Evolutionary conservation across 2,888 invertebrate species (phyloP), one percentile per base, ranked within the genome.

Genomic region (Cecidostiba fungosa): DNA sequence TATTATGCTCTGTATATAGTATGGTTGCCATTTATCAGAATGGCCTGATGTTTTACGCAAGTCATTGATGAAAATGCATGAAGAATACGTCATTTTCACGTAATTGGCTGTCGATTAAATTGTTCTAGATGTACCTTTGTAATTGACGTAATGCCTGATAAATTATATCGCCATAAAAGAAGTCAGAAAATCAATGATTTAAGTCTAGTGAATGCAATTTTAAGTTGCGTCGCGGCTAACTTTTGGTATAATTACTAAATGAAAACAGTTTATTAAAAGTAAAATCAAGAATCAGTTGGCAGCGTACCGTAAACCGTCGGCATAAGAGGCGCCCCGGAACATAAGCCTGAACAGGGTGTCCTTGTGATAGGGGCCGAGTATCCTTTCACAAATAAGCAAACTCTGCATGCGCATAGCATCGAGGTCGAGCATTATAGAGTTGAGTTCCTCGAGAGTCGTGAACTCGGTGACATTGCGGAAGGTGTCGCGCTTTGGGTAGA

Each of bases 371-470:
- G 96, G 95, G 0, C 98, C 98, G 36, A 99, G 95, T 90, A 98
- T 97, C 90, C 98, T 95, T 94, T 97, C 97, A 88, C 97, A 96
- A 89, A 98, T 97, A 54, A 99, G 94, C 89, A 99, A 94, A 91
- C 98, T 96, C 94, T 98, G 98, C 93, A 96, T 96, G 90, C 98
- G 95, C 95, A 98, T 96, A 66, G 96, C 96, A 94, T 98, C 98
- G 90, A 97, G 95, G 94, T 99, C 98, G 0, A 95, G 94, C 76
- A 96, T 95, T 70, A 97, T 95, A 79, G 95, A 95, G 89, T 95
- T 96, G 84, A 98, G 94, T 92, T 98, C 97, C 43, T 95, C 96
- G 79, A 94, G 90, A 8, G 96, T 95, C 82, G 95, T 94, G 93
- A 98, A 98, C 94, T 99, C 99, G 70, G 94, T 94, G 69, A 95